Conservation (phyloP, 2,797 vertebrate species). For the Sternotherus odoratus region DNA sequence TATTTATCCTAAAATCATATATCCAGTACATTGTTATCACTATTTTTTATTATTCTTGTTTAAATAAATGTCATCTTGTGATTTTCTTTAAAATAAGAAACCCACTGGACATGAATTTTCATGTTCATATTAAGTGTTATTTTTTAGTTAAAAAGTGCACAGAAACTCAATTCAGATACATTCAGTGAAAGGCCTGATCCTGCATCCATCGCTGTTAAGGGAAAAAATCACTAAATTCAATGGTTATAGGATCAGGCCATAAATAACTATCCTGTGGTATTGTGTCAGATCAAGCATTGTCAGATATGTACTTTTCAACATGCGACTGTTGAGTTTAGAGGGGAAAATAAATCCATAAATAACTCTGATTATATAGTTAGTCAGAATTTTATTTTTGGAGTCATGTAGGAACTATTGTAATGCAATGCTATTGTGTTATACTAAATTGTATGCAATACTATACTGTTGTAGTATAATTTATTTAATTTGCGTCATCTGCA, state of each 20-base stretch:
- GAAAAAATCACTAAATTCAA: background rate
- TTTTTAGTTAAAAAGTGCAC: background rate
- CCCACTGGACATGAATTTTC: background rate
- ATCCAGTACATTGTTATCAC: background rate
- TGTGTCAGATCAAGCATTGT: background rate
- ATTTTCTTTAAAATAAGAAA: background rate
- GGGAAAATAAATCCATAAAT: constrained; percentile 19
- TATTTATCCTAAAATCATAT: background rate
- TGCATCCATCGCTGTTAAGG: fast-evolving
- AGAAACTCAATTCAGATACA: background rate
- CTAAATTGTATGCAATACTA: background rate
- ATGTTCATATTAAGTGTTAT: background rate
- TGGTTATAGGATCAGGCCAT: background rate
- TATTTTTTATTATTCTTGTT: background rate
- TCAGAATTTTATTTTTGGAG: background rate
- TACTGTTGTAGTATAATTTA: background rate
- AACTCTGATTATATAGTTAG: background rate
- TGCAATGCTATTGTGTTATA: background rate
- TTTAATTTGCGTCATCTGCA: constrained; percentile 55
- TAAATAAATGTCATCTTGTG: background rate
- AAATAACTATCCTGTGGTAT: background rate
- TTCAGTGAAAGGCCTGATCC: fast-evolving
- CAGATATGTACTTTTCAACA: background rate
- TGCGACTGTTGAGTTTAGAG: constrained; percentile 37
- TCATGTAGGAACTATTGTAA: background rate